These are phyloP conservation scores for Otus sunia DNA, from an alignment of 2,113 vertebrate genomes.

Conservation along the genomic window DNA sequence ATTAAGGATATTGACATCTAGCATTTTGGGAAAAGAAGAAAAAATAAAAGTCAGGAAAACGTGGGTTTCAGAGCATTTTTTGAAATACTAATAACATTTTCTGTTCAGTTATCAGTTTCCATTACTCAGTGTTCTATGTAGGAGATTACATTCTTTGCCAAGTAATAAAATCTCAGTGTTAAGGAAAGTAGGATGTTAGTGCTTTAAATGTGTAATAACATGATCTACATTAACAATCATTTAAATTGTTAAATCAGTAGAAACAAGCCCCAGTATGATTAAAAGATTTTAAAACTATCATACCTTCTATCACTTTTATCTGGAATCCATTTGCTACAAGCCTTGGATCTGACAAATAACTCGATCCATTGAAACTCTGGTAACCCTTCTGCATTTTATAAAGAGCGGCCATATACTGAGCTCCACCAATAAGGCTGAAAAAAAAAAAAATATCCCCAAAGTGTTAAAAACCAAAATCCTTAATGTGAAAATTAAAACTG, in stretches of 20 bases:
- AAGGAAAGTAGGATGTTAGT: neutral
- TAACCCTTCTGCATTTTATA: slow-evolving; percentile 80
- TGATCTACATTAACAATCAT: neutral
- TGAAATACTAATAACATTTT: neutral
- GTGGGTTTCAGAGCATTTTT: neutral
- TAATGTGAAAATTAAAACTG: neutral
- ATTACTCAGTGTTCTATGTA: neutral
- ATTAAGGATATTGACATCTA: neutral
- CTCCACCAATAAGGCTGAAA: slow-evolving; percentile 81
- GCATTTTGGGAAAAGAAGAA: neutral
- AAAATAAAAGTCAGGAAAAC: neutral
- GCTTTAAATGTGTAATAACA: neutral
- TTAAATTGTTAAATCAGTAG: neutral
- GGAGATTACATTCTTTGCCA: neutral
- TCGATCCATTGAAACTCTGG: slow-evolving; percentile 66
- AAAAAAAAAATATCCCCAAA: slow-evolving; percentile 19
- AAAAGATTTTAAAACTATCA: slow-evolving; percentile 14
- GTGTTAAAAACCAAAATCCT: neutral
- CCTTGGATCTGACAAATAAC: slow-evolving; percentile 85
- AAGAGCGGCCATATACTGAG: slow-evolving; percentile 81
- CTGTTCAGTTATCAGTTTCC: neutral
- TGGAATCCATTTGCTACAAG: slow-evolving; percentile 91
- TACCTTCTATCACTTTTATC: slow-evolving; percentile 89
- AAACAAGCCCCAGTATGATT: neutral
- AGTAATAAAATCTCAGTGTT: neutral